Evolutionary conservation across 2,888 invertebrate species (phyloP), one percentile per base, ranked within the genome.

Genomic region (Calliopum simillimum): DNA sequence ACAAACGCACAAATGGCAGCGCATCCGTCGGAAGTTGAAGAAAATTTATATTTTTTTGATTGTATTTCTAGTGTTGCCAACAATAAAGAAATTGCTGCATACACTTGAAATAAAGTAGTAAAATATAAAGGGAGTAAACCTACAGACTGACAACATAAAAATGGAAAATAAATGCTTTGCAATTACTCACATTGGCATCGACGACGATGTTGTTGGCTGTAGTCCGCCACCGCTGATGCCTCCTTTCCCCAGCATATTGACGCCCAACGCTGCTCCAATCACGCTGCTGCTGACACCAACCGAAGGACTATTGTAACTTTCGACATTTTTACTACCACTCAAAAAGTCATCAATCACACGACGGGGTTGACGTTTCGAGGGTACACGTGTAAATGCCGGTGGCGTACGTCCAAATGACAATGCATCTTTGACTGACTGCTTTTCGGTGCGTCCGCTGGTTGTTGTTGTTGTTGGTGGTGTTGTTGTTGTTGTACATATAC

Each of bases 381-480:
- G 94, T 13, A 93, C 92, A 76, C 94, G 88, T 68, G 92, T 92
- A 86, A 94, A 94, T 72, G 90, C 88, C 56, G 94, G 93, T 71
- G 92, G 93, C 64, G 91, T 90, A 66, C 90, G 86, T 68, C 88
- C 83, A 74, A 85, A 80, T 70, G 84, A 81, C 69, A 85, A 81
- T 75, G 84, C 85, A 82, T 86, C 86, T 82, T 85, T 86, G 73
- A 83, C 79, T 68, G 83, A 81, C 74, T 87, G 86, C 76, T 89
- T 89, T 79, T 89, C 89, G 8, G 91, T 91, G 75, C 93, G 88
- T 43, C 91, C 91, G 82, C 93, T 71, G 49, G 4, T 16, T 33
- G 59, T n/a, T n/a, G n/a, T n/a, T n/a, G n/a, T n/a, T n/a, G n/a
- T n/a, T 8, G 56, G 8, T 43, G 46, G 44, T 41, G 51, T 56